phyloP scores from a whole-genome alignment of 1,140 invertebrate genomes.

The Melanaphis sacchari region DNA sequence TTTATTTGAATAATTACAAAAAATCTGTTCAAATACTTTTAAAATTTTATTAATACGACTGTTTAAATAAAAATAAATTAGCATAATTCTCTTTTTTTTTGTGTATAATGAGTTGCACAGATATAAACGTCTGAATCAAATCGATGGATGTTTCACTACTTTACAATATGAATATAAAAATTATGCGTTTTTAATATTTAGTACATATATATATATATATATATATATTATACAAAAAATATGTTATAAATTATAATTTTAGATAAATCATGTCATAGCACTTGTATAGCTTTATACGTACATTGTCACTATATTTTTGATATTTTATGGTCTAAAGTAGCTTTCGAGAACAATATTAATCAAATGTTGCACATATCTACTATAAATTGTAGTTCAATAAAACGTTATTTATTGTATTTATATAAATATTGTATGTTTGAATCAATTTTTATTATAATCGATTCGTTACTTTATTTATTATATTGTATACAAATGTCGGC shows the following conservation, averaged over 20 bases:
- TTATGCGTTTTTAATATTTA: not conserved
- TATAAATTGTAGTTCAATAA: constrained; percentile 6
- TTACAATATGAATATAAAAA: not conserved
- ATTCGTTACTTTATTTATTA: not conserved
- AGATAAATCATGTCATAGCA: not conserved
- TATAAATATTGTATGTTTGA: not conserved
- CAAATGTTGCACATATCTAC: not conserved
- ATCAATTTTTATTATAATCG: not conserved
- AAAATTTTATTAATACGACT: too few relatives aligned
- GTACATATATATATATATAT: not conserved
- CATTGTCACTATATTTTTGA: not conserved
- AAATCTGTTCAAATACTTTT: too few relatives aligned
- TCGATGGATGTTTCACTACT: not conserved
- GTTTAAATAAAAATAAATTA: not conserved
- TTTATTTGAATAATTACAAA: not conserved
- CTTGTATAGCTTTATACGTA: not conserved
- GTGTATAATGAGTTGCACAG: not conserved
- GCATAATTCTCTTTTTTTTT: not conserved
- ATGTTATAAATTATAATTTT: not conserved
- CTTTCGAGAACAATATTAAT: not conserved
- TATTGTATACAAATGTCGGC: not conserved
- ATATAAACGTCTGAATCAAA: not conserved
- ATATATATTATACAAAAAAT: too few relatives aligned
- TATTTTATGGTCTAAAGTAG: not conserved
- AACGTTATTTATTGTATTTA: not conserved